Evolutionary conservation across 1,140 invertebrate genomes (phyloP), one percentile per base, ranked within the genome.

Genomic region (Metopolophium dirhodum): DNA sequence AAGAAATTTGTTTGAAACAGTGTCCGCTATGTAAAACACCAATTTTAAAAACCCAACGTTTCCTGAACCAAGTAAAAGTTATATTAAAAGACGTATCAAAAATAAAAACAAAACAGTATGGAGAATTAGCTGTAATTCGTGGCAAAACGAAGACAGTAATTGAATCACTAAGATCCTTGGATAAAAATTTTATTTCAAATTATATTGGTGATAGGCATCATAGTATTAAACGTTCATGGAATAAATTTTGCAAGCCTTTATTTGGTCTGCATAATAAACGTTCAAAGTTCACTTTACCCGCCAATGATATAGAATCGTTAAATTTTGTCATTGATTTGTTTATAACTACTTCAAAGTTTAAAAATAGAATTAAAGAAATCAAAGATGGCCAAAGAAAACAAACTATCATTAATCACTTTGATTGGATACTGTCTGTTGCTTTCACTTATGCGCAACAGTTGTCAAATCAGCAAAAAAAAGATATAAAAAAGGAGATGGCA

Each of bases 1-100:
- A 95, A 57, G 94, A 95, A 91, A 96, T 97, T 85, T 94, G 95
- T n/a, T 95, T 96, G 93, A 96, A 96, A 94, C 91, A 94, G 3
- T 97, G 97, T 95, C 97, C 97, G 18, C 95, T 95, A 94, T 97
- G 97, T 94, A 96, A 96, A 93, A 96, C 96, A n/a, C 95, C 96
- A 0, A 96, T 97, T n/a, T 95, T 96, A 49, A 96, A 96, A 94
- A 97, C 96, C 0, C 94, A 95, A 23, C 95, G 97, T 45, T 97
- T 96, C 94, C 96, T 96, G 93, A 95, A 96, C 93, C 94, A 96
- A 14, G 95, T 97, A 1, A 97, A 97, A 94, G 87, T 94, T 47
- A 95, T 95, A 57, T 95, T 96, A n/a, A 94, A 95, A 82, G 96
- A 96, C 94, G 96, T 97, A 61, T 95, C 95, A 89, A 94, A 95